These are phyloP conservation scores for Sebastes nivosus DNA, from an alignment of 2,797 vertebrate genomes.

Conservation along the genomic window DNA sequence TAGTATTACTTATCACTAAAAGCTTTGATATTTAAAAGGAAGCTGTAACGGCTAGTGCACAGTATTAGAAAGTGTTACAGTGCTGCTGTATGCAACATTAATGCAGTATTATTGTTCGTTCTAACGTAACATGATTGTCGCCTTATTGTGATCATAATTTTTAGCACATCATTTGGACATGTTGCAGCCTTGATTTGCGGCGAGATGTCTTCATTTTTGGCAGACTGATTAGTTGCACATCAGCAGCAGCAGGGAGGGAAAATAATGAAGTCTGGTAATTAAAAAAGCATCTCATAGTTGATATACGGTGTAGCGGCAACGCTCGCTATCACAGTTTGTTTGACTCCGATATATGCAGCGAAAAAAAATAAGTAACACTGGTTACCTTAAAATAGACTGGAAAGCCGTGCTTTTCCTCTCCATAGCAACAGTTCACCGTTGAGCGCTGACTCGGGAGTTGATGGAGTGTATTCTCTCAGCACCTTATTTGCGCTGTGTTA, in stretches of 20 bases:
- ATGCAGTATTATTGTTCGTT: neutral
- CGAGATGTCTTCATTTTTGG: constrained; percentile 5
- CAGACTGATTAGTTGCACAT: constrained; percentile 18
- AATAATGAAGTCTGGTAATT: constrained; percentile 21
- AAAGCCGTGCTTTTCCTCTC: constrained; percentile 68
- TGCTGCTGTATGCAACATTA: neutral
- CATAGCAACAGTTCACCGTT: constrained; percentile 72
- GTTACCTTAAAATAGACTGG: constrained; percentile 72
- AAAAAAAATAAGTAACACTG: constrained; percentile 35
- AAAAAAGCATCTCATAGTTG: constrained; percentile 14
- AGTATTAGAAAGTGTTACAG: neutral
- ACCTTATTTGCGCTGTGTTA: constrained; percentile 37
- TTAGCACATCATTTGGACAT: neutral
- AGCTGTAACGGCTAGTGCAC: neutral
- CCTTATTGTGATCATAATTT: neutral
- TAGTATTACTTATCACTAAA: neutral
- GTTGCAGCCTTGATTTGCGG: neutral
- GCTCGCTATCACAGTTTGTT: constrained; percentile 39
- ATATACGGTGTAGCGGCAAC: constrained; percentile 1
- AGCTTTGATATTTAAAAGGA: neutral
- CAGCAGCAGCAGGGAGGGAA: neutral
- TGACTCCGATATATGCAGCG: constrained; percentile 59
- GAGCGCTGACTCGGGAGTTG: constrained; percentile 55
- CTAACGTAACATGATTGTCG: neutral
- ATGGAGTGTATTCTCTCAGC: constrained; percentile 62